phyloP scores from a whole-genome alignment of 1,140 invertebrate genomes.

The Drosophila rufa region DNA sequence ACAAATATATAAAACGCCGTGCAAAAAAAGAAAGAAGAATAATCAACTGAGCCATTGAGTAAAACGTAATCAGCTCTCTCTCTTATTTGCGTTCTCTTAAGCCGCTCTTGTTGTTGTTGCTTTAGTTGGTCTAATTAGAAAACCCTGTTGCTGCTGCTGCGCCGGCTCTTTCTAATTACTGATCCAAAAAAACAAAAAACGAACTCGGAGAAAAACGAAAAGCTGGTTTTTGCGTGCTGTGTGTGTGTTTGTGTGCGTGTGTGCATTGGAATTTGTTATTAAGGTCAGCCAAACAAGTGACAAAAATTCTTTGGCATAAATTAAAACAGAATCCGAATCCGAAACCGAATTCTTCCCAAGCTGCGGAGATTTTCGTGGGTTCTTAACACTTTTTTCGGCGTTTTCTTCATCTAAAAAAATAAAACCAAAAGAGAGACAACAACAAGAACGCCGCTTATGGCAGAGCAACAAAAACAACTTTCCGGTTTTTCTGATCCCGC shows the following conservation, averaged over 20 bases:
- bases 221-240: slow-evolving; percentile 45
- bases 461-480: slow-evolving; percentile 70
- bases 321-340: slow-evolving; percentile 48
- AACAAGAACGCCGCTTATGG: slow-evolving; percentile 65
- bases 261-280: slow-evolving; percentile 80
- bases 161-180: slow-evolving; percentile 72
- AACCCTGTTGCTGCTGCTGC: slow-evolving; percentile 59
- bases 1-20: slow-evolving; percentile 34
- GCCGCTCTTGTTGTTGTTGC: slow-evolving; percentile 30
- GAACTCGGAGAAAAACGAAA: slow-evolving; percentile 9
- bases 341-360: slow-evolving; percentile 39
- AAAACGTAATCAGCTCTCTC: slow-evolving; percentile 36
- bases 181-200: slow-evolving; percentile 57
- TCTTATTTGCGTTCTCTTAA: slow-evolving; percentile 6
- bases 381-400: slow-evolving; percentile 31
- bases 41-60: slow-evolving; percentile 17
- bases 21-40: slow-evolving; percentile 26
- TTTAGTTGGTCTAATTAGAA: slow-evolving; percentile 48
- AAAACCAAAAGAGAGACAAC: slow-evolving; percentile 22
- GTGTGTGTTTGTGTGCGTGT: slow-evolving; percentile 30
- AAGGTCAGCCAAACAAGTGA: slow-evolving; percentile 80
- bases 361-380: slow-evolving; percentile 40
- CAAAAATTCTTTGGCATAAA: slow-evolving; percentile 68
- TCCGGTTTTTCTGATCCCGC: slow-evolving; percentile 66
- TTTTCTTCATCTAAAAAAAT: slow-evolving; percentile 38